Conservation (phyloP, 2,888 invertebrate species). For the Yponomeuta plumbellus region DNA sequence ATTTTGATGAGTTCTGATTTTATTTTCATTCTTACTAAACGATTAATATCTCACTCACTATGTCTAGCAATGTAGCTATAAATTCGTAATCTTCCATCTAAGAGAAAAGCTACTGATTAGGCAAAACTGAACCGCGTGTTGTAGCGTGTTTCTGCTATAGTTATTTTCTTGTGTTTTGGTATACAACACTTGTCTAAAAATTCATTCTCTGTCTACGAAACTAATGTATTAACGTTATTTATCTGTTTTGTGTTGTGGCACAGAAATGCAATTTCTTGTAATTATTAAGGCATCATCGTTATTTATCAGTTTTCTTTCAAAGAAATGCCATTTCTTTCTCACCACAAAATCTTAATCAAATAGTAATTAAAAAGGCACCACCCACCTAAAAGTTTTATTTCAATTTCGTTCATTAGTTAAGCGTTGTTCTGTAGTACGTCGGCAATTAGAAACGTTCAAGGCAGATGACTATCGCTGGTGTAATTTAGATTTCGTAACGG, state of each 20-base stretch:
- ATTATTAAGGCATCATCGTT: background rate
- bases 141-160: no score
- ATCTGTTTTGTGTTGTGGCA: background rate
- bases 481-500: conserved; percentile 24
- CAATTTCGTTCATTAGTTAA: background rate
- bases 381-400: background rate
- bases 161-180: no score
- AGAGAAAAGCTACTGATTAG: no score
- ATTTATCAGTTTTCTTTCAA: background rate
- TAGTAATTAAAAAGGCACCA: background rate
- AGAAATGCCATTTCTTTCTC: background rate
- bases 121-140: no score
- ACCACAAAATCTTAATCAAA: background rate
- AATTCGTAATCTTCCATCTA: no score
- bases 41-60: no score
- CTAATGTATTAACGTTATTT: no score
- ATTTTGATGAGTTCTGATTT: no score
- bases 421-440: background rate
- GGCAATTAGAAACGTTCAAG: background rate
- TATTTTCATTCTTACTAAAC: no score
- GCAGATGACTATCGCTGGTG: conserved; percentile 21
- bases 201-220: no score
- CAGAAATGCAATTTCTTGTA: background rate
- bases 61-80: no score
- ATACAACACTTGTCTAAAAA: no score